phyloP scores from a whole-genome alignment of 2,797 vertebrate genomes.

The Mionectes olivaceus region DNA sequence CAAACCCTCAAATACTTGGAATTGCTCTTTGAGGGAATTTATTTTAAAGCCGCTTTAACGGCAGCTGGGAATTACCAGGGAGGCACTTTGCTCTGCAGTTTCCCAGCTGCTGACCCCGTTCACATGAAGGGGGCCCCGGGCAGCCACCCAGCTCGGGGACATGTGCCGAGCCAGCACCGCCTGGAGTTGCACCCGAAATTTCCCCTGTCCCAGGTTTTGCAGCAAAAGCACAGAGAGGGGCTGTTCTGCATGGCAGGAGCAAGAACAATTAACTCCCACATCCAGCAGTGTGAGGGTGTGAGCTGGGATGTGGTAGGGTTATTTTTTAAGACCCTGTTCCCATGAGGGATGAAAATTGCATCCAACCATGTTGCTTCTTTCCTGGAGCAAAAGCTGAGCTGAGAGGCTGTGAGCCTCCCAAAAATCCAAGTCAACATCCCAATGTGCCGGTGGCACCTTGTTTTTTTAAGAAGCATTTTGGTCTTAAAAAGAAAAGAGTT shows the following conservation, averaged over 20 bases:
- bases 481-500: not conserved
- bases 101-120: conserved; percentile 65
- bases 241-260: fast-evolving
- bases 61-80: conserved; percentile 73
- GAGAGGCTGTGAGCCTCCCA: not conserved
- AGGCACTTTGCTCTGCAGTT: conserved; percentile 63
- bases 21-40: conserved; percentile 71
- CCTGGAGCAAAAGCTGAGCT: not conserved
- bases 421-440: not conserved
- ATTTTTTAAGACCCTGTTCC: not conserved
- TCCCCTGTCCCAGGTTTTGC: not conserved
- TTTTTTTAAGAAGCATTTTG: not conserved
- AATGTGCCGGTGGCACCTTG: fast-evolving
- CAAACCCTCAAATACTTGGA: conserved; percentile 73
- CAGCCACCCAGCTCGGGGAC: not conserved
- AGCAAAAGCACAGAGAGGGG: not conserved
- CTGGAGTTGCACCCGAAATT: not conserved
- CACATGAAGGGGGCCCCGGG: not conserved
- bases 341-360: not conserved
- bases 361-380: not conserved
- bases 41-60: conserved; percentile 66
- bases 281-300: fast-evolving
- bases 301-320: not conserved
- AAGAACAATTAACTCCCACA: not conserved
- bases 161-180: not conserved